Evolutionary conservation across 2,888 invertebrate genomes (phyloP).

Genomic region (Caenorhabditis afra): DNA sequence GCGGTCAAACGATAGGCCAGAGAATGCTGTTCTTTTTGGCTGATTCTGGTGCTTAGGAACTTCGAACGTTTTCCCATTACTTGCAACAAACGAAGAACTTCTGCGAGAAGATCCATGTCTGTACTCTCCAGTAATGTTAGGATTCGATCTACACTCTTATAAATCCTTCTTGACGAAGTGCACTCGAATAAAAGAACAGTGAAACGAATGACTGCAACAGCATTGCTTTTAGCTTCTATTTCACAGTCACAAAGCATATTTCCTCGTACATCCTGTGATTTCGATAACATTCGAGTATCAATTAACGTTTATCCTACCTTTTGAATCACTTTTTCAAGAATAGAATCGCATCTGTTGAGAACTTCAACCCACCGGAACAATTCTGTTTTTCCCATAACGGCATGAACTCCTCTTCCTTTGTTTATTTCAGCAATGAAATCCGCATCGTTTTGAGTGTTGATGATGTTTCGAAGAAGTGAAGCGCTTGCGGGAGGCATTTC

Average conservation of each 20-base stretch:
- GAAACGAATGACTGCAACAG: constrained; percentile 69
- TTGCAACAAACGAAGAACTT: constrained; percentile 73
- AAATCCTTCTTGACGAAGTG: constrained; percentile 75
- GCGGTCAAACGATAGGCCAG: constrained; percentile 71
- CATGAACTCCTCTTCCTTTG: constrained; percentile 57
- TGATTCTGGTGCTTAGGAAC: constrained; percentile 66
- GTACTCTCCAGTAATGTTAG: constrained; percentile 71
- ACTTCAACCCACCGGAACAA: constrained; percentile 74
- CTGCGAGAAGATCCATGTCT: constrained; percentile 71
- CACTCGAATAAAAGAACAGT: constrained; percentile 77
- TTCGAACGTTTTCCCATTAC: constrained; percentile 76
- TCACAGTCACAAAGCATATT: constrained; percentile 45
- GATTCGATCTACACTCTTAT: constrained; percentile 72
- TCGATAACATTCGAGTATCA: background rate
- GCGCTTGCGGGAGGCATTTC: constrained; percentile 59
- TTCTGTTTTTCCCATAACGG: constrained; percentile 71
- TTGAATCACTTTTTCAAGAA: constrained; percentile 68
- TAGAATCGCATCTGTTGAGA: constrained; percentile 72
- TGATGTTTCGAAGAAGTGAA: constrained; percentile 39
- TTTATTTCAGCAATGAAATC: constrained; percentile 63
- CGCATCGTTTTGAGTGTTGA: constrained; percentile 35
- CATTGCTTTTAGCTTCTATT: constrained; percentile 11
- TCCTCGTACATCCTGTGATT: constrained; percentile 32
- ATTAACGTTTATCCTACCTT: constrained; percentile 12
- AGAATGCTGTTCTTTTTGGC: constrained; percentile 58